Conservation (phyloP, 2,888 invertebrate genomes). For the Acanthosoma haemorrhoidale region DNA sequence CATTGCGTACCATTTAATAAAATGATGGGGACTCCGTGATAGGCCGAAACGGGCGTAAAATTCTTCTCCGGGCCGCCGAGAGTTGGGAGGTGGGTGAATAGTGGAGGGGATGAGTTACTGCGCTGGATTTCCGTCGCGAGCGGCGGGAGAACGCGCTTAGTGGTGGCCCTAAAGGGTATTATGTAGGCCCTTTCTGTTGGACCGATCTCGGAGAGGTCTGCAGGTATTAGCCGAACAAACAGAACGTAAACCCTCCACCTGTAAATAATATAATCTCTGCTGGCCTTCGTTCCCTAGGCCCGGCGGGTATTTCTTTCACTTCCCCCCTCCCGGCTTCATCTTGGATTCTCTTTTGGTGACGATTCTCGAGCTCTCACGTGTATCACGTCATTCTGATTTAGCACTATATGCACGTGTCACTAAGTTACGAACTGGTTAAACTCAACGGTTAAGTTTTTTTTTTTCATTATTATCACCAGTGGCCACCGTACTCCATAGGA, state of each 20-base stretch:
- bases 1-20: neutral
- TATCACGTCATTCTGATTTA: too few relatives aligned
- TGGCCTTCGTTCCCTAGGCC: neutral
- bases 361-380: neutral
- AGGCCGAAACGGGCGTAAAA: neutral
- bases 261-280: constrained; percentile 14
- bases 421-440: too few relatives aligned
- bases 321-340: neutral
- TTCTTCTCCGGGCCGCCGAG: neutral
- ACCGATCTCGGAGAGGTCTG: neutral
- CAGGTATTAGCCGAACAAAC: constrained; percentile 8
- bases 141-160: constrained; percentile 8
- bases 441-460: too few relatives aligned
- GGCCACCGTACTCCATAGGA: too few relatives aligned
- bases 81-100: neutral
- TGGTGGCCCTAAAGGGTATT: constrained; percentile 15
- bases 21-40: neutral
- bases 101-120: neutral
- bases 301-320: neutral
- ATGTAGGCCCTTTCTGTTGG: constrained; percentile 14
- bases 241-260: constrained; percentile 15
- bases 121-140: neutral
- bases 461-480: too few relatives aligned
- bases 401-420: too few relatives aligned
- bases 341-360: neutral